These are phyloP conservation scores for Cydia amplana DNA, from an alignment of 1,140 invertebrate species.

Conservation along the genomic window DNA sequence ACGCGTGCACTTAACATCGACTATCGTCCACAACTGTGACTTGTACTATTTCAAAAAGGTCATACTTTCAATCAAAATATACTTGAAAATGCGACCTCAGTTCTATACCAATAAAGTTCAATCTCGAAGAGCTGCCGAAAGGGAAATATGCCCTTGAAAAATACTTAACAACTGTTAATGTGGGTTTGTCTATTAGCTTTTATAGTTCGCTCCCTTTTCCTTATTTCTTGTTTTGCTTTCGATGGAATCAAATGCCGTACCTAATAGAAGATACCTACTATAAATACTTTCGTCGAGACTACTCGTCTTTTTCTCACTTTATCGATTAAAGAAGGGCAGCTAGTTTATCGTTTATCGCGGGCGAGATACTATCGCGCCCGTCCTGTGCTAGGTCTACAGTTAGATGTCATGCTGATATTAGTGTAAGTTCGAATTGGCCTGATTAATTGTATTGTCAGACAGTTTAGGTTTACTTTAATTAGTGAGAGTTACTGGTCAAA, in stretches of 20 bases:
- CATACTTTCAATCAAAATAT: neutral
- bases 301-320: no score
- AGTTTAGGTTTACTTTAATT: no score
- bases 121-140: neutral
- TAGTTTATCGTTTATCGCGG: no score
- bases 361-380: no score
- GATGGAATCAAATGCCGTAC: neutral
- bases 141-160: neutral
- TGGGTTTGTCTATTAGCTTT: conserved; percentile 5
- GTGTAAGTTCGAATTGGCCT: no score
- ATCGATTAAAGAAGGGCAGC: no score
- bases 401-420: no score
- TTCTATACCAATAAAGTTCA: neutral
- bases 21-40: neutral
- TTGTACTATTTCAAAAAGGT: neutral
- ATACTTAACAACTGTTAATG: neutral
- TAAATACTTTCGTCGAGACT: no score
- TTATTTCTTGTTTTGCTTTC: conserved; percentile 8
- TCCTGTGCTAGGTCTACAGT: no score
- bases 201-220: conserved; percentile 12
- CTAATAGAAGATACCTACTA: no score
- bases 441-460: no score
- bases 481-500: no score
- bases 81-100: neutral
- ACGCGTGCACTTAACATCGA: conserved; percentile 12